These are phyloP conservation scores for Murina feae DNA, from an alignment of 2,113 vertebrate genomes.

Conservation along the genomic window DNA sequence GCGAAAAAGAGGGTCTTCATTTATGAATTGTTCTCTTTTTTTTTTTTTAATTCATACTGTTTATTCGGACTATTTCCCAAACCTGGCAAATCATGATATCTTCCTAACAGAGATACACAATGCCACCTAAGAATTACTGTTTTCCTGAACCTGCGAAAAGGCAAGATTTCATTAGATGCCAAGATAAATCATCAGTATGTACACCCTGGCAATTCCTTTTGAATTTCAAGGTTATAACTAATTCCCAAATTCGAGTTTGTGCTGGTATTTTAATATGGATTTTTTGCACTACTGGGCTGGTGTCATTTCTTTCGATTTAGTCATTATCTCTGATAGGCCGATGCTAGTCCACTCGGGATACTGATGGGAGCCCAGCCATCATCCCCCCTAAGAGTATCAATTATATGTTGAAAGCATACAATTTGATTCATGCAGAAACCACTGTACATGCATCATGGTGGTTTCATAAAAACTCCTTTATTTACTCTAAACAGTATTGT, in stretches of 20 bases:
- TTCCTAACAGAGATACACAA: slow-evolving; percentile 18
- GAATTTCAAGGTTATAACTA: slow-evolving; percentile 59
- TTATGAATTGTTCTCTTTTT: background rate
- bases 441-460: background rate
- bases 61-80: background rate
- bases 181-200: slow-evolving; percentile 35
- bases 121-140: background rate
- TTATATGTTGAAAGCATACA: slow-evolving; percentile 48
- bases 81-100: slow-evolving; percentile 44
- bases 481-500: slow-evolving; percentile 65
- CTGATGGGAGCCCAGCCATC: background rate
- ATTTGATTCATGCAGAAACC: slow-evolving; percentile 30
- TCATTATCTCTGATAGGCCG: background rate
- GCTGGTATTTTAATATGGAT: background rate
- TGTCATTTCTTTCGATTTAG: slow-evolving; percentile 38
- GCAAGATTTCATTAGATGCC: slow-evolving; percentile 12
- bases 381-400: slow-evolving; percentile 37
- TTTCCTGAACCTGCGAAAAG: slow-evolving; percentile 38
- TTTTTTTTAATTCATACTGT: background rate
- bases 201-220: background rate
- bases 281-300: slow-evolving; percentile 23
- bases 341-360: background rate
- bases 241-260: slow-evolving; percentile 34
- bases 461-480: slow-evolving; percentile 60
- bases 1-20: background rate